Evolutionary conservation across 2,113 vertebrate species (phyloP).

Genomic region (Chaenocephalus aceratus): DNA sequence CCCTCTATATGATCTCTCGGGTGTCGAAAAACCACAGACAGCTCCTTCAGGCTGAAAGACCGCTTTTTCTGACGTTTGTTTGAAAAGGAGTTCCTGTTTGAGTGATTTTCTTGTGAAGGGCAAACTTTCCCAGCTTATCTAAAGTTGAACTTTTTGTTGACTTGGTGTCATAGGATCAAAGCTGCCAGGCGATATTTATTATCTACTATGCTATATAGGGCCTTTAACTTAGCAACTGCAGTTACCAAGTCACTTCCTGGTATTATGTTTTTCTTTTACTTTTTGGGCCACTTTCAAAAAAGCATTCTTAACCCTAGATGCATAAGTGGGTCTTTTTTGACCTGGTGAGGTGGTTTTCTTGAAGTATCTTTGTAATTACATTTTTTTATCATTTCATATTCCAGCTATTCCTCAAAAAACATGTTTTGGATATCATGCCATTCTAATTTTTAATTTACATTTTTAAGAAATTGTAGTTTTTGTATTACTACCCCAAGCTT

Average conservation of each 20-base stretch:
- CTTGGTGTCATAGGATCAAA: slow-evolving; percentile 15
- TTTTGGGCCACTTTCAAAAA: no score
- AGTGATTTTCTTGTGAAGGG: slow-evolving; percentile 14
- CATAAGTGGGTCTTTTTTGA: no score
- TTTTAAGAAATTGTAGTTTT: no score
- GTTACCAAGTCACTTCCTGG: background rate
- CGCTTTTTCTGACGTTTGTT: slow-evolving; percentile 20
- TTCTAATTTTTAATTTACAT: no score
- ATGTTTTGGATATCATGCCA: no score
- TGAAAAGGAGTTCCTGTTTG: slow-evolving; percentile 21
- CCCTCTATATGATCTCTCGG: background rate
- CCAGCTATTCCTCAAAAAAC: no score
- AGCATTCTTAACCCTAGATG: no score
- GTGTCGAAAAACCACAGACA: background rate
- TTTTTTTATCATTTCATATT: no score
- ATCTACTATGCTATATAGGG: background rate
- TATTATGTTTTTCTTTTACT: background rate
- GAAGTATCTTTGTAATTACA: no score
- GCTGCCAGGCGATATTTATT: slow-evolving; percentile 18
- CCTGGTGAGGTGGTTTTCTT: no score
- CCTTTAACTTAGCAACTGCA: background rate
- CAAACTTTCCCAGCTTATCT: slow-evolving; percentile 32
- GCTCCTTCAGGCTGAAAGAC: background rate
- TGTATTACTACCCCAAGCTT: no score
- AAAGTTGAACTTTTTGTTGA: slow-evolving; percentile 5